These are phyloP conservation scores for Rhabdomys pumilio DNA, from an alignment of 2,797 vertebrate species.

Conservation along the genomic window DNA sequence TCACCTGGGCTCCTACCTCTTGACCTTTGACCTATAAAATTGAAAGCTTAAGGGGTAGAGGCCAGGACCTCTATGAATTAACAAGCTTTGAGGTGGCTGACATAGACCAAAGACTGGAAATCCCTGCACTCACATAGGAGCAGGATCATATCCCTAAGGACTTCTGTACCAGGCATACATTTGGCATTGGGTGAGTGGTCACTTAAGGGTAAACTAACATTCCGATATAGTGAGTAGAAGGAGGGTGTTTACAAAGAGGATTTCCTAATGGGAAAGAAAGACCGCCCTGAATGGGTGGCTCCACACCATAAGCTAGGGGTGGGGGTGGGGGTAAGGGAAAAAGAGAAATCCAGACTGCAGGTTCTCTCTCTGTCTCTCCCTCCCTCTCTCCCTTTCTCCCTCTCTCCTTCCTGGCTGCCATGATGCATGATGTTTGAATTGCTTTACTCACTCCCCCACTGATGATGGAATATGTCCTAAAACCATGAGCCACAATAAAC, in stretches of 20 bases:
- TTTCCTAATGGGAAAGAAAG: not conserved
- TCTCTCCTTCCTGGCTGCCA: too few relatives aligned
- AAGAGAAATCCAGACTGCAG: not conserved
- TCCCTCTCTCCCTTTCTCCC: not conserved
- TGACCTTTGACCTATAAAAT: not conserved
- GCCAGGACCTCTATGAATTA: not conserved
- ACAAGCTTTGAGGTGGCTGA: not conserved
- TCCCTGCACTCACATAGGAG: not conserved
- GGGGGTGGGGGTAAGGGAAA: not conserved
- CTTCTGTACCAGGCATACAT: not conserved
- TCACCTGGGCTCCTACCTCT: not conserved
- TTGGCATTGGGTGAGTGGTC: not conserved
- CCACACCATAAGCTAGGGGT: not conserved
- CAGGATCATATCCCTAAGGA: conserved; percentile 7
- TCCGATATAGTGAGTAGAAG: not conserved
- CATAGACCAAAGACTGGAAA: not conserved
- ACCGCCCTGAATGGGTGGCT: not conserved
- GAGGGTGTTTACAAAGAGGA: not conserved
- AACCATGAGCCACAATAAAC: not conserved
- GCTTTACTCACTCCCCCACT: not conserved
- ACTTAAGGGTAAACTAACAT: conserved; percentile 8
- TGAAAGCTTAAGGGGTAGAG: not conserved
- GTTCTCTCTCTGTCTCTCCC: too few relatives aligned
- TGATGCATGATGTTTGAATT: not conserved
- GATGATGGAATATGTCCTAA: not conserved